phyloP scores from a whole-genome alignment of 2,113 vertebrate species.

The Plecotus auritus region DNA sequence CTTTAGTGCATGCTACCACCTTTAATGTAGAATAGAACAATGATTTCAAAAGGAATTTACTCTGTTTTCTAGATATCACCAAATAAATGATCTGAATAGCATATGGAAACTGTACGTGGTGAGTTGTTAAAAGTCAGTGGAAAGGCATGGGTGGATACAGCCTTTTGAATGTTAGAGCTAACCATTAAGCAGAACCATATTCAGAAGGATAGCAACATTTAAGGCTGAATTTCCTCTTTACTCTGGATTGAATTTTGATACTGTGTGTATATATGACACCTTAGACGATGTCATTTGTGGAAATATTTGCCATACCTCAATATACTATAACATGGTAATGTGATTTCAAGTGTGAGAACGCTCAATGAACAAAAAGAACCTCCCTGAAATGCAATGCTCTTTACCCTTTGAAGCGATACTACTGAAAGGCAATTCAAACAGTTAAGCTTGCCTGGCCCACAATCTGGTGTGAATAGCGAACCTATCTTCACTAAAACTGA shows the following conservation, averaged over 20 bases:
- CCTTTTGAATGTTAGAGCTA: neutral
- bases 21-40: neutral
- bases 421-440: conserved; percentile 38
- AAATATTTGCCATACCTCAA: conserved; percentile 12
- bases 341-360: conserved; percentile 58
- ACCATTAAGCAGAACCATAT: neutral
- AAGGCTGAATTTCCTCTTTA: conserved; percentile 36
- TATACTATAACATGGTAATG: neutral
- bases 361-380: neutral
- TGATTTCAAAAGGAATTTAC: neutral
- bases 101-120: neutral
- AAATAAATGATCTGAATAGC: neutral
- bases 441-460: neutral
- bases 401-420: neutral
- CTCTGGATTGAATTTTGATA: neutral
- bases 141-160: neutral
- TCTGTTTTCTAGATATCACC: neutral
- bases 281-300: neutral
- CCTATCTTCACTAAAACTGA: neutral
- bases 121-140: neutral
- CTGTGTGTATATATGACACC: neutral
- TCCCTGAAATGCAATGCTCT: neutral
- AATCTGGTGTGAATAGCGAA: neutral
- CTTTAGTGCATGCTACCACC: neutral
- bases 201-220: neutral